Evolutionary conservation across 2,113 vertebrate species (phyloP).

Genomic region (Actenoides lindsayi): DNA sequence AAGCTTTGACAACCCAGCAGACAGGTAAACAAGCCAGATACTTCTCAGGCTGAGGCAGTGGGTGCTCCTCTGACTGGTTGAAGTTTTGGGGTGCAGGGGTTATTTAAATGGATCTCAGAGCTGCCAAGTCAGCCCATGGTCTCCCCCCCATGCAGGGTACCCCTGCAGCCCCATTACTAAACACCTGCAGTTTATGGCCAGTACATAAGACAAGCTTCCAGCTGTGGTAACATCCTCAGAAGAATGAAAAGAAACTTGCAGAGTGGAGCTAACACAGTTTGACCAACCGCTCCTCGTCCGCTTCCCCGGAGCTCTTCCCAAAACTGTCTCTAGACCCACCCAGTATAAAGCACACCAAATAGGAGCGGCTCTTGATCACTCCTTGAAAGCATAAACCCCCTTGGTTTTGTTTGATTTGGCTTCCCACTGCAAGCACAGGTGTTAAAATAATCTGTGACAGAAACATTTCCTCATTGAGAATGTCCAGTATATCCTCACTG

Average conservation of each 20-base stretch:
- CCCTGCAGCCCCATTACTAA: not conserved
- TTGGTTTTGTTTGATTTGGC: not conserved
- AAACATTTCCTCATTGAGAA: not conserved
- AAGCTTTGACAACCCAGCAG: not conserved
- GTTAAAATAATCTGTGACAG: not conserved
- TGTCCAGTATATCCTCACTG: not conserved
- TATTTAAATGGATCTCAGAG: not conserved
- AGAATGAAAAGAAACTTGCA: not conserved
- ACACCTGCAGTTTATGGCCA: too few relatives aligned
- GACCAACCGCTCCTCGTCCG: not conserved
- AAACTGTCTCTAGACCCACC: not conserved
- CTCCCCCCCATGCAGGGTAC: rapidly evolving
- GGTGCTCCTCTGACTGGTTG: rapidly evolving
- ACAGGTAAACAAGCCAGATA: rapidly evolving
- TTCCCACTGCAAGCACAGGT: not conserved
- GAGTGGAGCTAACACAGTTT: rapidly evolving
- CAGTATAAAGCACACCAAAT: not conserved
- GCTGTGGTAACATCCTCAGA: rapidly evolving
- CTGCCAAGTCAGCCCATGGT: rapidly evolving
- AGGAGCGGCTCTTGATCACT: not conserved
- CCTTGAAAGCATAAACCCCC: rapidly evolving
- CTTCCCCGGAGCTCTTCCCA: not conserved
- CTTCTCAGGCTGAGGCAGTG: rapidly evolving
- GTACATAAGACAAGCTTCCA: not conserved
- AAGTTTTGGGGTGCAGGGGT: not conserved